Conservation (phyloP, 2,888 invertebrate genomes). For the Rhaphigaster nebulosa region DNA sequence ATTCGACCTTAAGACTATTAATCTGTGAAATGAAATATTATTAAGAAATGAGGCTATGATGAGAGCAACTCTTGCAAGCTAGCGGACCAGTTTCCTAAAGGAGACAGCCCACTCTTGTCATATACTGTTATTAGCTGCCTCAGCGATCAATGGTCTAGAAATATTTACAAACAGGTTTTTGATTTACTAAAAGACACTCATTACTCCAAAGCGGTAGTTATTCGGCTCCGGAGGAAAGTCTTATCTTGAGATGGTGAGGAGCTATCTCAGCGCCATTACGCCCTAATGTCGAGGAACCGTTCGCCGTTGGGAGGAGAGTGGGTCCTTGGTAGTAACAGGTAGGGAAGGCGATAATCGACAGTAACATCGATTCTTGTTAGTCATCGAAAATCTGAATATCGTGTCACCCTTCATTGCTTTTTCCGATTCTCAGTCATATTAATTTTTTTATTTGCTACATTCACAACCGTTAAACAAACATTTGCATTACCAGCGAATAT, state of each 20-base stretch:
- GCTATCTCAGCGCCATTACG: neutral
- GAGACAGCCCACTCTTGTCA: neutral
- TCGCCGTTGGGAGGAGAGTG: neutral
- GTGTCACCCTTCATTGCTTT: too few species aligned
- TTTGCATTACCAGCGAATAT: too few species aligned
- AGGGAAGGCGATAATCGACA: neutral
- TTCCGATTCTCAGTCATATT: too few species aligned
- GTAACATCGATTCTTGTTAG: too few species aligned
- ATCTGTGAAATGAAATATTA: constrained; percentile 3
- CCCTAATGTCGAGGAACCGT: constrained; percentile 19
- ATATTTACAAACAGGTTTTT: constrained; percentile 37
- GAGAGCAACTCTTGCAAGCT: neutral
- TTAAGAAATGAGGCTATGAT: neutral
- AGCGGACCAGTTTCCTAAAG: constrained; percentile 12
- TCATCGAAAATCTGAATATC: too few species aligned
- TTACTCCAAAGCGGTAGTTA: neutral
- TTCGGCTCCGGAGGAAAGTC: neutral
- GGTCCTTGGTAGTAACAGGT: neutral
- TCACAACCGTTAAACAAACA: too few species aligned
- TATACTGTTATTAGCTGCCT: constrained; percentile 22
- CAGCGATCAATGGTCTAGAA: neutral
- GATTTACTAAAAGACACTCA: constrained; percentile 22
- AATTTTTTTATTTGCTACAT: too few species aligned
- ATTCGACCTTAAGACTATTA: neutral
- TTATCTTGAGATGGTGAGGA: neutral